phyloP scores from a whole-genome alignment of 2,888 invertebrate species.

The Adelphocoris suturalis region DNA sequence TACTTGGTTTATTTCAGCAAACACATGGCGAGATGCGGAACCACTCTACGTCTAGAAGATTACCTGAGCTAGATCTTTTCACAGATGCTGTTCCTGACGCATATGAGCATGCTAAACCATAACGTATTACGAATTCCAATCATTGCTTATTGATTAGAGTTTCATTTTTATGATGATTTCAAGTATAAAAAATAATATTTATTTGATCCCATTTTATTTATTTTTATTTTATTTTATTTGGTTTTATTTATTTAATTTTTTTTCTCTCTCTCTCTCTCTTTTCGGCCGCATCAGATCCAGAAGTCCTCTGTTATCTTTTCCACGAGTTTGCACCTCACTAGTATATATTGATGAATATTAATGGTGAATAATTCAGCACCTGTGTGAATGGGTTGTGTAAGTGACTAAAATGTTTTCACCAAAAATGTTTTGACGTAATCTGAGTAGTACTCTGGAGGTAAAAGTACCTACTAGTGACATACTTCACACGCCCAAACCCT shows the following conservation, averaged over 20 bases:
- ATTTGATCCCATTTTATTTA: too few relatives aligned
- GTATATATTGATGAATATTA: neutral
- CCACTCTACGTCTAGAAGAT: slow-evolving; percentile 68
- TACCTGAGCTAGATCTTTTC: neutral
- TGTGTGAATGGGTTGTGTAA: neutral
- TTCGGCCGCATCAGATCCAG: too few relatives aligned
- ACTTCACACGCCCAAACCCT: neutral
- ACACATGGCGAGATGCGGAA: slow-evolving; percentile 72
- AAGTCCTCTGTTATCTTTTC: too few relatives aligned
- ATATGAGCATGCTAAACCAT: neutral
- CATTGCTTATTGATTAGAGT: neutral
- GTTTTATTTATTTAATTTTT: neutral
- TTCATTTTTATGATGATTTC: neutral
- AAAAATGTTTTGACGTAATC: neutral
- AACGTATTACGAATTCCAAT: neutral
- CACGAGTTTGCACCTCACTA: neutral
- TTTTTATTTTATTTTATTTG: too few relatives aligned
- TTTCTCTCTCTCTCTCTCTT: too few relatives aligned
- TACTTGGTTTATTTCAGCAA: slow-evolving; percentile 65
- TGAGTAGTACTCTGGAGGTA: neutral
- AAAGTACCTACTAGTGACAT: neutral
- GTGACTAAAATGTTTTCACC: neutral
- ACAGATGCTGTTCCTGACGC: neutral
- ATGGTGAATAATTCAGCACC: neutral
- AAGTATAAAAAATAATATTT: neutral